Percentiles rank a stretch among this genome's conserved stretches.
phyloP scores from a whole-genome alignment of 2,888 invertebrate species.

The Spialia ferax region DNA sequence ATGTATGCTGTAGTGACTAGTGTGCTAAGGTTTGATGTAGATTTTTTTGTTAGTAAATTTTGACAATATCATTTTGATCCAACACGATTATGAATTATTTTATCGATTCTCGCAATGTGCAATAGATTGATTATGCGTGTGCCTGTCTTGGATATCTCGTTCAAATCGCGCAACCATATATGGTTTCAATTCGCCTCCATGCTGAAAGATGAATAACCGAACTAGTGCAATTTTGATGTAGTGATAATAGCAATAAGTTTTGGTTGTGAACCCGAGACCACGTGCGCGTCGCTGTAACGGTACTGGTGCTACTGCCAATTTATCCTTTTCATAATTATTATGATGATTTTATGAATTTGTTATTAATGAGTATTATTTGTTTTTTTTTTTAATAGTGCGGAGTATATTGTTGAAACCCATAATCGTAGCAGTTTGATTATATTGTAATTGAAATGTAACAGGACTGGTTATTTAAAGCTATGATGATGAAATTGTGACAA shows the following conservation, averaged over 20 bases:
- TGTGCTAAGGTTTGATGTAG: slow-evolving; percentile 86
- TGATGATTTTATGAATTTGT: slow-evolving; percentile 77
- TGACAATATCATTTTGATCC: slow-evolving; percentile 79
- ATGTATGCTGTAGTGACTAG: slow-evolving; percentile 85
- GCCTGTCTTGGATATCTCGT: slow-evolving; percentile 61
- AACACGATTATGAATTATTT: slow-evolving; percentile 71
- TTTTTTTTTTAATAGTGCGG: slow-evolving; percentile 66
- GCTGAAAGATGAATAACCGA: slow-evolving; percentile 67
- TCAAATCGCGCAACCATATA: slow-evolving; percentile 65
- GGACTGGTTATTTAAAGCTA: slow-evolving; percentile 51
- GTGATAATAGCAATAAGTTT: slow-evolving; percentile 86
- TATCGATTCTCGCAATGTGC: slow-evolving; percentile 70
- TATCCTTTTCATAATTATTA: slow-evolving; percentile 63
- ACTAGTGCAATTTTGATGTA: slow-evolving; percentile 80
- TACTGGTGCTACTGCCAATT: slow-evolving; percentile 73
- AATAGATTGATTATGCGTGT: slow-evolving; percentile 64
- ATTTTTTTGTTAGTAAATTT: slow-evolving; percentile 83
- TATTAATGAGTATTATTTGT: slow-evolving; percentile 78
- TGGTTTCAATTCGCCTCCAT: slow-evolving; percentile 69
- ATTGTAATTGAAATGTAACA: slow-evolving; percentile 86
- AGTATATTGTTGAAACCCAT: slow-evolving; percentile 74
- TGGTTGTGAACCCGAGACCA: slow-evolving; percentile 80
- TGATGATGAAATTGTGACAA: slow-evolving; percentile 39
- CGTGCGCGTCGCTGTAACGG: slow-evolving; percentile 65
- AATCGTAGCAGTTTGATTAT: slow-evolving; percentile 75